Percentiles rank a stretch among this genome's conserved stretches.
phyloP scores from a whole-genome alignment of 2,113 vertebrate species.

The Myodes glareolus region DNA sequence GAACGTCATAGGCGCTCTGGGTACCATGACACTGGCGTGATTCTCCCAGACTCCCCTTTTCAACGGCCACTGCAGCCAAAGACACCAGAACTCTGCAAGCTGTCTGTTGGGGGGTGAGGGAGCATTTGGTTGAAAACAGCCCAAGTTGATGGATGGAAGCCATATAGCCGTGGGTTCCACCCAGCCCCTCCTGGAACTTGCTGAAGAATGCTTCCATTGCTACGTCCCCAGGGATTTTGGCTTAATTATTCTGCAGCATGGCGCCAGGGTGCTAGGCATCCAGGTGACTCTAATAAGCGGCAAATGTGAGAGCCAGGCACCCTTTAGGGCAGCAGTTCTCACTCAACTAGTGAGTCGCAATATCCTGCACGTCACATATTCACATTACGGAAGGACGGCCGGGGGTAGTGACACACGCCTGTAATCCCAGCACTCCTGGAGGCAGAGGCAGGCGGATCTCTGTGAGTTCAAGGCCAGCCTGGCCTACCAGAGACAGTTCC shows the following conservation, averaged over 20 bases:
- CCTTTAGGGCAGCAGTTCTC: neutral
- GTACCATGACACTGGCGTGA: neutral
- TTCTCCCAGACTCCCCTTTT: neutral
- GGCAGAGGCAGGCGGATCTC: too few relatives aligned
- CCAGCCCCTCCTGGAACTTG: neutral
- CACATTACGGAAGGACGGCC: too few relatives aligned
- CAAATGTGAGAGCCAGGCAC: neutral
- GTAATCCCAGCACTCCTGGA: too few relatives aligned
- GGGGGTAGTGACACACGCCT: accelerated
- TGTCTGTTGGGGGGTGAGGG: neutral
- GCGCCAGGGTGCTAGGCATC: neutral
- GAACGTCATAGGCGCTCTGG: too few relatives aligned
- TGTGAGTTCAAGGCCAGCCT: too few relatives aligned
- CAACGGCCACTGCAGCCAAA: neutral
- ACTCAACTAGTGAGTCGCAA: neutral
- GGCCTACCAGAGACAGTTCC: too few relatives aligned
- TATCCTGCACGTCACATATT: neutral
- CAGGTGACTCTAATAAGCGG: neutral
- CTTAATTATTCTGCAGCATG: too few relatives aligned
- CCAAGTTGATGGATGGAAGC: neutral
- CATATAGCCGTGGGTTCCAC: accelerated
- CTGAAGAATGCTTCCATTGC: too few relatives aligned
- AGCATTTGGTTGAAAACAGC: neutral
- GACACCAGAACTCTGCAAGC: neutral
- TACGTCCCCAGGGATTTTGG: neutral